Evolutionary conservation across 2,113 vertebrate species (phyloP).

Genomic region (Leptobrachium ailaonicum): DNA sequence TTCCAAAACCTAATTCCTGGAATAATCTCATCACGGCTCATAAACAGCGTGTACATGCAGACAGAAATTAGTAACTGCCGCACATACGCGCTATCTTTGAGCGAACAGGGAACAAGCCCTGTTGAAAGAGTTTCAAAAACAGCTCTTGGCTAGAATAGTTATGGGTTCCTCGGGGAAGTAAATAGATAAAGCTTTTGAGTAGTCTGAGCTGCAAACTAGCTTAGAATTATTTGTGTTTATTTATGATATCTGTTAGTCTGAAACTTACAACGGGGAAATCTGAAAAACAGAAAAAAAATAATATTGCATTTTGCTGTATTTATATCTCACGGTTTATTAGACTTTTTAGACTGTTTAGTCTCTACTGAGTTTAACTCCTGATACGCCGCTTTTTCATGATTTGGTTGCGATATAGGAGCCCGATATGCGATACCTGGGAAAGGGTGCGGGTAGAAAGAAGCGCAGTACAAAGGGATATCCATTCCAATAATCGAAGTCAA

Average conservation of each 20-base stretch:
- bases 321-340: neutral
- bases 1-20: conserved; percentile 29
- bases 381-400: too few species aligned
- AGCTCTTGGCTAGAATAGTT: conserved; percentile 47
- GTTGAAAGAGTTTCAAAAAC: conserved; percentile 45
- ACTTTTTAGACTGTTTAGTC: neutral
- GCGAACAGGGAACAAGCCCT: conserved; percentile 39
- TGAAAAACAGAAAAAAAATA: neutral
- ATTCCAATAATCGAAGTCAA: too few species aligned
- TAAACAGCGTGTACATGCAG: conserved; percentile 39
- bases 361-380: neutral
- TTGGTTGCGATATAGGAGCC: too few species aligned
- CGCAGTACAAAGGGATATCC: too few species aligned
- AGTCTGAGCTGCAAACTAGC: conserved; percentile 37
- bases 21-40: conserved; percentile 41
- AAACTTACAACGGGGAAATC: conserved; percentile 27
- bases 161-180: conserved; percentile 29
- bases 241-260: conserved; percentile 24
- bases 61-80: conserved; percentile 36
- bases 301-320: neutral
- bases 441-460: too few species aligned
- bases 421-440: too few species aligned
- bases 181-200: conserved; percentile 43
- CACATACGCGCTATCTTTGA: conserved; percentile 39
- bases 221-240: conserved; percentile 35